phyloP scores from a whole-genome alignment of 2,888 invertebrate species.

The Amphipoea oculea region DNA sequence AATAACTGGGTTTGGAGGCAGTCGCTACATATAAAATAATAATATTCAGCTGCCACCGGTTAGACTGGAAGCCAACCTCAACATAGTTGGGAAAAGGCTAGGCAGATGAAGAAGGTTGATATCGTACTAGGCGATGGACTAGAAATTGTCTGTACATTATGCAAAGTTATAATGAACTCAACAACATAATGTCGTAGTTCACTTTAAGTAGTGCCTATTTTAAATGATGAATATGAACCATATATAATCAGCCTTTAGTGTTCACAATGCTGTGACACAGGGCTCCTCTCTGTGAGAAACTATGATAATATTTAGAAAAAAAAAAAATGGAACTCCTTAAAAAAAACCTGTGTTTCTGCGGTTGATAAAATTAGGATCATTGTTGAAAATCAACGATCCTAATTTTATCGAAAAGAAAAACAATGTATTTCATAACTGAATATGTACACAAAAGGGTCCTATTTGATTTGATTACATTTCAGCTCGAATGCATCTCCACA shows the following conservation, averaged over 20 bases:
- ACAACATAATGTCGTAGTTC: background rate
- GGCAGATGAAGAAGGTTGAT: background rate
- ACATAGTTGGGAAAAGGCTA: too few species aligned
- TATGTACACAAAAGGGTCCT: background rate
- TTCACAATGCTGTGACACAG: background rate
- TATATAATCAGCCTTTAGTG: background rate
- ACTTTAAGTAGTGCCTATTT: background rate
- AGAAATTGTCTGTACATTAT: conserved; percentile 12
- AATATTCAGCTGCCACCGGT: too few species aligned
- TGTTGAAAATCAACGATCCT: background rate
- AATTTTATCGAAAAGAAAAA: background rate
- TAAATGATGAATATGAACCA: background rate
- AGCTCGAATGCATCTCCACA: conserved; percentile 16
- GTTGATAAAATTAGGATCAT: too few species aligned
- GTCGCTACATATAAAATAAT: too few species aligned
- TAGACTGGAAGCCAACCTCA: too few species aligned
- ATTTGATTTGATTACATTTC: conserved; percentile 38
- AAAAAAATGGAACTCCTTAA: background rate
- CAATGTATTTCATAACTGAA: background rate
- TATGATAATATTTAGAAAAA: too few species aligned
- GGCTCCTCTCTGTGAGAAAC: too few species aligned
- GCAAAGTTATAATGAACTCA: background rate
- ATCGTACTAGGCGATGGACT: background rate
- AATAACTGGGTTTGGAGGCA: too few species aligned
- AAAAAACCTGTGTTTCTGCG: background rate